These are phyloP conservation scores for Salvelinus sp. DNA, from an alignment of 2,113 vertebrate genomes.

Conservation along the genomic window DNA sequence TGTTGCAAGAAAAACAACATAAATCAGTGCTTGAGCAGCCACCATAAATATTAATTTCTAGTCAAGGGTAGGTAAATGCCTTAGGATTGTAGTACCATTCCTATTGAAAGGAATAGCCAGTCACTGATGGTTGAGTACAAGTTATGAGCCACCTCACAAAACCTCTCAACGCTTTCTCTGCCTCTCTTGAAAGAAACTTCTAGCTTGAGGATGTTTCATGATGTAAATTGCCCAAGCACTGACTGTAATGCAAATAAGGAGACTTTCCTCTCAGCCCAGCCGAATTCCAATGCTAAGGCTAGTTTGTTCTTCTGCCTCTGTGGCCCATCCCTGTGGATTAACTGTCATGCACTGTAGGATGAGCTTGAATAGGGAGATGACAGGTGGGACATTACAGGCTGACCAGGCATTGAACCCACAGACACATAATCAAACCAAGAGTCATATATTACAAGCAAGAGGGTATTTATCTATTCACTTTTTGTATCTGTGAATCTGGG, in stretches of 20 bases:
- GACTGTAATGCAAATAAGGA: not conserved
- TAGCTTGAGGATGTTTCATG: not conserved
- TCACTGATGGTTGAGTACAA: slow-evolving; percentile 34
- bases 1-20: slow-evolving; percentile 43
- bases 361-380: slow-evolving; percentile 1
- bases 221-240: not conserved
- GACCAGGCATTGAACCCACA: slow-evolving; percentile 38
- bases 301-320: not conserved
- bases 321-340: slow-evolving; percentile 13
- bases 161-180: not conserved
- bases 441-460: not conserved
- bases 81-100: slow-evolving; percentile 26
- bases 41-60: slow-evolving; percentile 47
- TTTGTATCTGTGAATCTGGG: not conserved
- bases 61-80: slow-evolving; percentile 45
- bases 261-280: not conserved
- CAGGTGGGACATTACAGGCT: slow-evolving; percentile 24
- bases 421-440: not conserved
- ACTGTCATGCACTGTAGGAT: slow-evolving; percentile 30
- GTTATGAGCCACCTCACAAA: slow-evolving; percentile 33
- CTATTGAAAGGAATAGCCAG: slow-evolving; percentile 25
- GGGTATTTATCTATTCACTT: not conserved
- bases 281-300: not conserved
- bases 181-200: not conserved
- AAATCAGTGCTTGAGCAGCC: slow-evolving; percentile 36